Conservation (phyloP, 2,888 invertebrate genomes). For the Pseudolycoriella hygida region DNA sequence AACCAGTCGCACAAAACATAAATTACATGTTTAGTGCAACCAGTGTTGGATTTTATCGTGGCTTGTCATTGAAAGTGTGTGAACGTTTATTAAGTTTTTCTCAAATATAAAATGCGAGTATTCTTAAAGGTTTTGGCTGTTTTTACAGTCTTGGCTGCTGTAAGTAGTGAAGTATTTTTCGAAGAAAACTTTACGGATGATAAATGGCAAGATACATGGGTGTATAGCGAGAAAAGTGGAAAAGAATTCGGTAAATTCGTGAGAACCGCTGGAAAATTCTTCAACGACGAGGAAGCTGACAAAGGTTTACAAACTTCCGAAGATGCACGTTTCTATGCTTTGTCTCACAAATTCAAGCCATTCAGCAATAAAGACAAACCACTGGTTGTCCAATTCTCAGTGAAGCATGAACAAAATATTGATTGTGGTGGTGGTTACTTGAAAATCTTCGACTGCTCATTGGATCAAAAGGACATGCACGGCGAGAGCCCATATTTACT, state of each 20-base stretch:
- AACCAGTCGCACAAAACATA: too few relatives aligned
- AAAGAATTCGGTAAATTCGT: conserved; percentile 91
- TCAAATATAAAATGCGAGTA: conserved; percentile 33
- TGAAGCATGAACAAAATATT: conserved; percentile 98
- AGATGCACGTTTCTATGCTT: conserved; percentile 93
- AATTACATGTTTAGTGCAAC: too few relatives aligned
- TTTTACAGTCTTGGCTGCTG: conserved; percentile 38
- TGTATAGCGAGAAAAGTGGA: conserved; percentile 84
- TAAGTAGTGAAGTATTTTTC: conserved; percentile 51
- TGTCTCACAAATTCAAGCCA: conserved; percentile 82
- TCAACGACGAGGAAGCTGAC: conserved; percentile 73
- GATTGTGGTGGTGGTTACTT: conserved; percentile 41
- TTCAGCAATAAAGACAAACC: conserved; percentile 85
- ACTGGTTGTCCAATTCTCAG: conserved; percentile 88
- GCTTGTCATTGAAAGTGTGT: conserved; percentile 6
- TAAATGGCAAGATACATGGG: conserved; percentile 81
- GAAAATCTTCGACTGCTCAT: conserved; percentile 62
- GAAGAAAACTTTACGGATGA: conserved; percentile 69
- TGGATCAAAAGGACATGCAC: conserved; percentile 89
- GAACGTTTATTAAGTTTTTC: background rate
- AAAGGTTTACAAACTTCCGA: conserved; percentile 93
- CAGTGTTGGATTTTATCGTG: too few relatives aligned
- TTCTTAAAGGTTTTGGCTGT: conserved; percentile 37
- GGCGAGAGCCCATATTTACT: conserved; percentile 92
- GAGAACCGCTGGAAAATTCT: conserved; percentile 85